phyloP scores from a whole-genome alignment of 2,797 vertebrate species.

The Pseudochromis fuscus region DNA sequence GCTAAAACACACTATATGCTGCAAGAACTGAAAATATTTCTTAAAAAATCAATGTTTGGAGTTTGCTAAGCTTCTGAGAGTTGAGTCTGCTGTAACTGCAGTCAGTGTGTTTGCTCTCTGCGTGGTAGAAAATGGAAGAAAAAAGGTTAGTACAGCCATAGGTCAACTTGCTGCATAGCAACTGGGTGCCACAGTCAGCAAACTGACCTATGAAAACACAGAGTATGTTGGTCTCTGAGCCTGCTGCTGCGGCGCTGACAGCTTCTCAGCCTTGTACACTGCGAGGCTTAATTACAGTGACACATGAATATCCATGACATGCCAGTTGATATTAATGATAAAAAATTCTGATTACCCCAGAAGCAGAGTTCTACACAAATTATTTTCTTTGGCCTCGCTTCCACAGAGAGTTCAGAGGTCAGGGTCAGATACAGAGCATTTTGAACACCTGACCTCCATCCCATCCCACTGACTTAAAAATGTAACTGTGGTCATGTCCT shows the following conservation, averaged over 20 bases:
- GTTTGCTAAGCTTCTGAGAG: constrained; percentile 24
- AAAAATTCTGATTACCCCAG: constrained; percentile 39
- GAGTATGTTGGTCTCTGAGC: constrained; percentile 52
- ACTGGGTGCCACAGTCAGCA: constrained; percentile 71
- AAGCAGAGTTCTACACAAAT: constrained; percentile 35
- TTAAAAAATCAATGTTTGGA: constrained; percentile 27
- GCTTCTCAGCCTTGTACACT: constrained; percentile 50
- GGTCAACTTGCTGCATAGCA: constrained; percentile 81
- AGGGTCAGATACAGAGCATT: constrained; percentile 22
- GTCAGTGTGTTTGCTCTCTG: constrained; percentile 39
- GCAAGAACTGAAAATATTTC: constrained; percentile 18
- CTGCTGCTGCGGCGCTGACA: constrained; percentile 60
- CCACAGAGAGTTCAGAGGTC: constrained; percentile 27
- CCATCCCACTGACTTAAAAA: neutral
- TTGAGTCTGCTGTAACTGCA: constrained; percentile 23
- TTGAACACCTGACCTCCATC: constrained; percentile 18
- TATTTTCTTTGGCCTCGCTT: constrained; percentile 11
- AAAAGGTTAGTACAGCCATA: constrained; percentile 66
- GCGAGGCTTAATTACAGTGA: constrained; percentile 64
- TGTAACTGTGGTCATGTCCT: constrained; percentile 5
- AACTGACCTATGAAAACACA: constrained; percentile 78
- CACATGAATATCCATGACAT: constrained; percentile 57
- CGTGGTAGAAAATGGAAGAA: constrained; percentile 53
- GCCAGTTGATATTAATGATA: constrained; percentile 52
- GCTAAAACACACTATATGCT: constrained; percentile 5